Conservation (phyloP, 2,113 vertebrate genomes). For the Pollimyrus isidori region DNA sequence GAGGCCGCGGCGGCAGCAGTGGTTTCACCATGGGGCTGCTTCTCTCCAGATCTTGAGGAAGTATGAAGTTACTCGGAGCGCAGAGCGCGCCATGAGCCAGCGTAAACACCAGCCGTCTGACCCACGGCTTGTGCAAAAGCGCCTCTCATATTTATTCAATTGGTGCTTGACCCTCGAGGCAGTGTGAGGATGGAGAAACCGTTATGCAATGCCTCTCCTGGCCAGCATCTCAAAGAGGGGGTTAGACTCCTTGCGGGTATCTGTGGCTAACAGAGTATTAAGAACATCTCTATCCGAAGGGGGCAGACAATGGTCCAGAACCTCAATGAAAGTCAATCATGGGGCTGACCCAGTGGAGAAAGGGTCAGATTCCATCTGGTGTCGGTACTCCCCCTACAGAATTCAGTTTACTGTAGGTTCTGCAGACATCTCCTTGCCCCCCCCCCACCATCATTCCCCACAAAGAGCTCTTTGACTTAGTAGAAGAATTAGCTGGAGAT, state of each 20-base stretch:
- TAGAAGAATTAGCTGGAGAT: neutral
- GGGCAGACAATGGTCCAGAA: neutral
- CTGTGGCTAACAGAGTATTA: slow-evolving; percentile 15
- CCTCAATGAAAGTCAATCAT: slow-evolving; percentile 5
- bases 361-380: neutral
- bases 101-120: slow-evolving; percentile 18
- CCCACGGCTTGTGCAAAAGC: slow-evolving; percentile 11
- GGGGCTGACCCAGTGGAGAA: neutral
- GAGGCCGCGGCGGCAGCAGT: neutral
- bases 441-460: neutral
- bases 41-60: neutral
- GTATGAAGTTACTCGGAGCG: neutral
- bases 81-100: neutral
- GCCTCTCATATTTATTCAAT: slow-evolving; percentile 35
- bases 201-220: slow-evolving; percentile 36
- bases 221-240: slow-evolving; percentile 17
- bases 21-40: neutral
- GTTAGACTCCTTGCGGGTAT: slow-evolving; percentile 19
- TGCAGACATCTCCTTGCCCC: neutral
- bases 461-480: neutral
- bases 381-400: neutral
- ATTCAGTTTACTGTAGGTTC: neutral
- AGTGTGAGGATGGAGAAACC: slow-evolving; percentile 27
- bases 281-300: neutral
- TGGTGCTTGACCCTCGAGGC: slow-evolving; percentile 31